These are phyloP conservation scores for Rhadinocentrus ornatus DNA, from an alignment of 2,797 vertebrate species.

Conservation along the genomic window DNA sequence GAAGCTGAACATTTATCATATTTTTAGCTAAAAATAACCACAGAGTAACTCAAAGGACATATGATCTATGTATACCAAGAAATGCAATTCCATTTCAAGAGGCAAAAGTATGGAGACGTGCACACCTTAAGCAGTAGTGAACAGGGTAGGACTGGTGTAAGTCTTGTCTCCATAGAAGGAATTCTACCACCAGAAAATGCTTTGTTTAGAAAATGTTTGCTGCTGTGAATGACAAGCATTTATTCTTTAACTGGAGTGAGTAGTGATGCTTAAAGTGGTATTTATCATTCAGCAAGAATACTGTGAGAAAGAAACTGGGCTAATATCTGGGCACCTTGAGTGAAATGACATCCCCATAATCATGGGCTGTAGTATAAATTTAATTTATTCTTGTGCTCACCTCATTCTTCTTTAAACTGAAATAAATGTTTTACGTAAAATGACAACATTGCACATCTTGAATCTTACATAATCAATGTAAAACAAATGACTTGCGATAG, in stretches of 20 bases:
- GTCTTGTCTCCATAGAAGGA: constrained; percentile 10
- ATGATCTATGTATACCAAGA: constrained; percentile 23
- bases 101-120: constrained; percentile 28
- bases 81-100: constrained; percentile 30
- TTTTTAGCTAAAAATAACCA: constrained; percentile 23
- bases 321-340: constrained; percentile 6
- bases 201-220: constrained; percentile 25
- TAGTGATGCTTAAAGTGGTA: constrained; percentile 9
- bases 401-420: not conserved
- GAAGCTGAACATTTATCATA: constrained; percentile 28
- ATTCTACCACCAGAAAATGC: not conserved
- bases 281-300: constrained; percentile 31
- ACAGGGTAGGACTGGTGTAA: constrained; percentile 2
- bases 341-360: constrained; percentile 26
- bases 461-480: not conserved
- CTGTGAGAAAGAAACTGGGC: constrained; percentile 1
- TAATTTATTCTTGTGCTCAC: not conserved
- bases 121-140: constrained; percentile 6
- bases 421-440: constrained; percentile 4
- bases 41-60: constrained; percentile 4
- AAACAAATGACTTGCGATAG: constrained; percentile 6
- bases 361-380: not conserved
- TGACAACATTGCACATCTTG: not conserved
- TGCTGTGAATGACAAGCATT: constrained; percentile 20
- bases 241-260: constrained; percentile 14